Base-by-base conservation (phyloP, 2,113 vertebrate genomes). In the Rhynchopsitta pachyrhyncha region DNA sequence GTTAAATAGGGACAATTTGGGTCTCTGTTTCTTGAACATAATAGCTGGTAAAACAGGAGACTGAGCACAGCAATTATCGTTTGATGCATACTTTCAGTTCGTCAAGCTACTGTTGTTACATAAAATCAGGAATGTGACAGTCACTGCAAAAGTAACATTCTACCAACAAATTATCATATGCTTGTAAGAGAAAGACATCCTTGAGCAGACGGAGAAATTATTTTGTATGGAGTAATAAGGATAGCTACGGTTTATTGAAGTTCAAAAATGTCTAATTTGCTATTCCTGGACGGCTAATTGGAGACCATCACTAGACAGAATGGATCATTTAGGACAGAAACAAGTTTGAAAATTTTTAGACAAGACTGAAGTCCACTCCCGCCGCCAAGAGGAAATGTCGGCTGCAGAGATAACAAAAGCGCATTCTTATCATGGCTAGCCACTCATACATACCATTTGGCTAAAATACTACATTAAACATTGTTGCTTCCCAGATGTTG, bases 251-350 rank as follows among this genome's bases (percentile, higher is more conserved):
- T 39, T 86, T 35, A 89, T 1, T 81, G 37, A 35, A 59, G 17
- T n/a, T 85, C 25, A 64, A 59, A 70, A 94, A 70, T 20, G 3
- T 31, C 28, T 23, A 4, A 68, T 49, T 37, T 76, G 57, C 31
- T 62, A 27, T 42, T 66, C 29, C 49, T 80, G 53, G 9, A 49
- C 55, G 74, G 64, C 17, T 50, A 84, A 69, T 17, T 57, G 35
- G 25, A 73, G 59, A 49, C 10, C 24, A 57, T 29, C 41, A 57
- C 44, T 76, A 62, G 35, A 42, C 59, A 44, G 29, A 84, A 5
- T 13, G 7, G 27, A 69, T 47, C 1, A 1, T 1, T 0, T 1
- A 63, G 22, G 37, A 77, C 0, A 41, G 29, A n/a, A 87, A 78
- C 81, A 63, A 87, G 11, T 5, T 33, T 28, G 18, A 62, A 69